Percentiles rank a stretch among this genome's conserved stretches.
These are phyloP conservation scores for Semotilus atromaculatus DNA, from an alignment of 2,797 vertebrate genomes.

Conservation along the genomic window DNA sequence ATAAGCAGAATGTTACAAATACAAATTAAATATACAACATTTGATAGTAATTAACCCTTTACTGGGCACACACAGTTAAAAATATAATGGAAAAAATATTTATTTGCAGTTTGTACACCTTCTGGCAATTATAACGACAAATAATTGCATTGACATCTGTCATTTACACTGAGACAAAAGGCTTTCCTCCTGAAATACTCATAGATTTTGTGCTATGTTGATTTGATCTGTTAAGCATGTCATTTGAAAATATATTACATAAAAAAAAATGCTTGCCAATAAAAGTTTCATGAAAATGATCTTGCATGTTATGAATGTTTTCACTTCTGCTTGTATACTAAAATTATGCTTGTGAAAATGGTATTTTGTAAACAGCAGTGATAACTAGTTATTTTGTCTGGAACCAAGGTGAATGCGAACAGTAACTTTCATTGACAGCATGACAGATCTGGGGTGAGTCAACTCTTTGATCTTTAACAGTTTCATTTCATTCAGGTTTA, in stretches of 20 bases:
- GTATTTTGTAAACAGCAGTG: not conserved
- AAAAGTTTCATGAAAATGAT: not conserved
- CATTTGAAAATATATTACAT: not conserved
- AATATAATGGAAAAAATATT: too few relatives aligned
- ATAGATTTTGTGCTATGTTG: too few relatives aligned
- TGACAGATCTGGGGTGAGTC: not conserved
- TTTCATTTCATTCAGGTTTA: constrained; percentile 12
- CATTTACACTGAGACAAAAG: not conserved
- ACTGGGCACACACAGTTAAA: not conserved
- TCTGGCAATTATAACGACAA: not conserved
- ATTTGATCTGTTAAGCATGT: not conserved
- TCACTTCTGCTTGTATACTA: not conserved
- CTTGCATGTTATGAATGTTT: not conserved
- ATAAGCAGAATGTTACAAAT: not conserved
- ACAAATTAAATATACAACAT: not conserved
- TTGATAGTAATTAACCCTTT: not conserved
- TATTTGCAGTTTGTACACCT: not conserved
- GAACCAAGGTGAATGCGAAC: not conserved
- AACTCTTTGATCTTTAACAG: not conserved
- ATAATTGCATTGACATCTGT: not conserved
- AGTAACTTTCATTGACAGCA: not conserved
- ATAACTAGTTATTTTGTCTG: not conserved
- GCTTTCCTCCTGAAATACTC: not conserved
- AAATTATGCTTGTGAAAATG: not conserved
- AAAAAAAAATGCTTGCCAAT: not conserved